Evolutionary conservation across 92 coral and sea anemone species (phyloP).

Genomic region (Porites lobata): DNA sequence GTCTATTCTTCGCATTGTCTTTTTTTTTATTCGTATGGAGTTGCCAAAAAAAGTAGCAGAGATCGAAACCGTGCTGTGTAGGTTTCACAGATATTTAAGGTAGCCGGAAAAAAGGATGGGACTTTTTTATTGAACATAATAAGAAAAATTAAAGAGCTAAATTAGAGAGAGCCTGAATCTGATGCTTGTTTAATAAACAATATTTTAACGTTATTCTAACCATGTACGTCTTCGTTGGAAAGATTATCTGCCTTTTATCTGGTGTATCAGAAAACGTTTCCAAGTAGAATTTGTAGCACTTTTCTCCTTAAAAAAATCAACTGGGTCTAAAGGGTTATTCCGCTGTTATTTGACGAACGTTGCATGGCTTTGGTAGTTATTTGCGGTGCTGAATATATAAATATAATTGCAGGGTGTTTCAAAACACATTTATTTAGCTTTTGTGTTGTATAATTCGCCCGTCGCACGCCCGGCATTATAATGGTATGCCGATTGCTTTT

Average conservation of each 20-base stretch:
- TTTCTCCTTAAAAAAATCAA: background rate
- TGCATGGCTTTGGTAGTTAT: background rate
- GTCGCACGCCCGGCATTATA: slow-evolving; percentile 19
- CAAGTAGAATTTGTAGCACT: background rate
- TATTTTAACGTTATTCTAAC: background rate
- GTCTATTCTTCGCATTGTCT: background rate
- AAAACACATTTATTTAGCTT: slow-evolving; percentile 28
- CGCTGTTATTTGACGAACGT: slow-evolving; percentile 14
- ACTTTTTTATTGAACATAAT: too few species aligned
- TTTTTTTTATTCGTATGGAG: background rate
- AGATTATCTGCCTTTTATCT: background rate
- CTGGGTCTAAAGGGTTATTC: background rate
- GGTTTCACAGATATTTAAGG: too few species aligned
- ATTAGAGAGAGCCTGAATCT: background rate
- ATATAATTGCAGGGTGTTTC: slow-evolving; percentile 13
- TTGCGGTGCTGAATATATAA: background rate
- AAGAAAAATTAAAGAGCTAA: background rate
- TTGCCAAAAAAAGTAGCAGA: background rate
- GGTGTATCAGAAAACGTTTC: background rate
- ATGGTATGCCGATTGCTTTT: slow-evolving; percentile 33
- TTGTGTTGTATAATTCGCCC: slow-evolving; percentile 38
- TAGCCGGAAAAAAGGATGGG: too few species aligned
- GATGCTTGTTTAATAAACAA: background rate
- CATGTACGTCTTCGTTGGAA: background rate
- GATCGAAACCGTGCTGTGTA: too few species aligned